phyloP scores from a whole-genome alignment of 2,888 invertebrate genomes.

The Holacanthella duospinosa region DNA sequence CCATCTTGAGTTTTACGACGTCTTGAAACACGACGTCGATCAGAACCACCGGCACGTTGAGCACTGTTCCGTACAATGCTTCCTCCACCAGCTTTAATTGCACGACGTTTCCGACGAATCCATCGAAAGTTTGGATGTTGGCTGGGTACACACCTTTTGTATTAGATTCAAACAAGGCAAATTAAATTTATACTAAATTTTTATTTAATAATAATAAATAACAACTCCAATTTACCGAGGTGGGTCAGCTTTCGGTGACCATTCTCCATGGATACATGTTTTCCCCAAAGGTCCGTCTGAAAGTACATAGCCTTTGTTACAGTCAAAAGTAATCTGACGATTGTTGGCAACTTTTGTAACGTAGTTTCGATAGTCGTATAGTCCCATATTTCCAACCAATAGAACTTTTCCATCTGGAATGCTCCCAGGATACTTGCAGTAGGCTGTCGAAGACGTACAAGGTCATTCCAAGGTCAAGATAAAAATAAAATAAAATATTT shows the following conservation, averaged over 20 bases:
- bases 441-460: slow-evolving; percentile 48
- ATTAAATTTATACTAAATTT: neutral
- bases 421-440: slow-evolving; percentile 84
- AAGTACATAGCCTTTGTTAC: slow-evolving; percentile 79
- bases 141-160: slow-evolving; percentile 63
- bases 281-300: slow-evolving; percentile 83
- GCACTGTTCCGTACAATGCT: slow-evolving; percentile 2
- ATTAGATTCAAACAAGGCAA: neutral
- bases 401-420: slow-evolving; percentile 69
- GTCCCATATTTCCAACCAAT: slow-evolving; percentile 87
- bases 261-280: slow-evolving; percentile 85
- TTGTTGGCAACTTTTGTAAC: slow-evolving; percentile 82
- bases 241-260: slow-evolving; percentile 81
- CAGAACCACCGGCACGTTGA: neutral
- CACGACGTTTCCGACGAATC: slow-evolving; percentile 48
- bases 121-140: slow-evolving; percentile 78
- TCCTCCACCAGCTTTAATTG: slow-evolving; percentile 8
- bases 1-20: neutral
- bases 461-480: neutral
- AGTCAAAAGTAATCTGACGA: slow-evolving; percentile 92
- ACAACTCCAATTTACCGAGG: slow-evolving; percentile 32
- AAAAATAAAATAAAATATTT: neutral
- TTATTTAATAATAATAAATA: neutral
- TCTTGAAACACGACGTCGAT: neutral
- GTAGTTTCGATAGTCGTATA: slow-evolving; percentile 88